Evolutionary conservation across 2,888 invertebrate genomes (phyloP).

Genomic region (Cyclophora albipunctata): DNA sequence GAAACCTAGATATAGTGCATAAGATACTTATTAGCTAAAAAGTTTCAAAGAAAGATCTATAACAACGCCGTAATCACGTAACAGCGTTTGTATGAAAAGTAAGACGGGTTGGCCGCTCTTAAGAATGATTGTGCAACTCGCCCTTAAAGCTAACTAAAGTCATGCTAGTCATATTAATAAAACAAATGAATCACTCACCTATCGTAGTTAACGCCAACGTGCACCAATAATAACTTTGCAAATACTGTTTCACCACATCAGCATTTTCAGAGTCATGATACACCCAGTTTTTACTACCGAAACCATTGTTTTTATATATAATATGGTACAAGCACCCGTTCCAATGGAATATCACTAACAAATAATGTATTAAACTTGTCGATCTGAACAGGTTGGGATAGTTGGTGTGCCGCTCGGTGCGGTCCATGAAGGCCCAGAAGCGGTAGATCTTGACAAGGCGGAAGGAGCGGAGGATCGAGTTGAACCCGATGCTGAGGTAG

Average conservation of each 20-base stretch:
- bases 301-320: conserved; percentile 95
- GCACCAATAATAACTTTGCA: conserved; percentile 99
- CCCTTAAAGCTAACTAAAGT: too few species aligned
- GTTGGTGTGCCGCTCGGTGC: conserved; percentile 98
- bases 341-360: conserved; percentile 99
- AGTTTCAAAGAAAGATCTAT: too few species aligned
- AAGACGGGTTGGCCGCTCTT: too few species aligned
- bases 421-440: conserved; percentile 99
- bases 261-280: conserved; percentile 89
- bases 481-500: conserved; percentile 97
- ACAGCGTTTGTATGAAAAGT: too few species aligned
- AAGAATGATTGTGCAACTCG: too few species aligned
- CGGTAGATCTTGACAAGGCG: conserved; percentile 97
- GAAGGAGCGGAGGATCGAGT: conserved; percentile 96
- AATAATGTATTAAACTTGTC: conserved; percentile 94
- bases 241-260: conserved; percentile 94
- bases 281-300: conserved; percentile 95
- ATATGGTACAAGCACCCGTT: conserved; percentile 99
- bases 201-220: conserved; percentile 96
- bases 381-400: conserved; percentile 97
- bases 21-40: too few species aligned
- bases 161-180: too few species aligned
- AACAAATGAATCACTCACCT: conserved; percentile 73
- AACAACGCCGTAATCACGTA: too few species aligned
- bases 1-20: too few species aligned